Percentiles rank a stretch among this genome's conserved stretches.
These are phyloP conservation scores for Pachycephus smyrnensis DNA, from an alignment of 2,888 invertebrate species.

Conservation along the genomic window DNA sequence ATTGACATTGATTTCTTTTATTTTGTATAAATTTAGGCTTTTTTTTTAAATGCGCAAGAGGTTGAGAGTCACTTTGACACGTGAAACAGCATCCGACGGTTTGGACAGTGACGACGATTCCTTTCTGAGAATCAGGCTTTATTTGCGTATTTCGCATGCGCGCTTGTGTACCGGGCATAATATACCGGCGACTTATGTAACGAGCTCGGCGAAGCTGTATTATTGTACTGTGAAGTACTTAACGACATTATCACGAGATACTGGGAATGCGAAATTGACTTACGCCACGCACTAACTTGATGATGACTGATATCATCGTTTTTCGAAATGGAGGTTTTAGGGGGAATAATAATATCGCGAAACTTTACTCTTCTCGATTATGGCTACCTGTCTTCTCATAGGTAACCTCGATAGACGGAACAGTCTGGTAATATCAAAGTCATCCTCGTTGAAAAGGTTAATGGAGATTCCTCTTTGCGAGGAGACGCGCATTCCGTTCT, in stretches of 20 bases:
- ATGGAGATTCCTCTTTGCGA: neutral
- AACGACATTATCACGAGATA: neutral
- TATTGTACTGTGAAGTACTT: neutral
- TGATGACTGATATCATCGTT: neutral
- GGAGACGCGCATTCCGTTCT: neutral
- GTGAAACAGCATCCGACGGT: neutral
- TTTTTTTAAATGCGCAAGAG: neutral
- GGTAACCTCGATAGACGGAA: neutral
- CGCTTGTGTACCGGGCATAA: neutral
- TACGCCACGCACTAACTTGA: neutral
- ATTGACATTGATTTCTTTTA: no score
- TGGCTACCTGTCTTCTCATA: neutral
- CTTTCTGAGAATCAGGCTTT: neutral
- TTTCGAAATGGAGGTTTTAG: neutral
- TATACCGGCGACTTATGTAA: neutral
- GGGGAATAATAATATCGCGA: neutral
- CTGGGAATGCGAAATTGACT: neutral
- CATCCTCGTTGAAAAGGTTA: neutral
- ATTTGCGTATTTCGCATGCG: neutral
- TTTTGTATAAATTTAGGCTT: no score
- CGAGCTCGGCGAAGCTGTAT: neutral
- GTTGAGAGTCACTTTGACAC: neutral
- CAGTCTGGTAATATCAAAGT: neutral
- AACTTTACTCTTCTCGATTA: neutral
- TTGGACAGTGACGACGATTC: neutral